phyloP scores from a whole-genome alignment of 2,797 vertebrate species.

The Melanotaenia maccullochi region DNA sequence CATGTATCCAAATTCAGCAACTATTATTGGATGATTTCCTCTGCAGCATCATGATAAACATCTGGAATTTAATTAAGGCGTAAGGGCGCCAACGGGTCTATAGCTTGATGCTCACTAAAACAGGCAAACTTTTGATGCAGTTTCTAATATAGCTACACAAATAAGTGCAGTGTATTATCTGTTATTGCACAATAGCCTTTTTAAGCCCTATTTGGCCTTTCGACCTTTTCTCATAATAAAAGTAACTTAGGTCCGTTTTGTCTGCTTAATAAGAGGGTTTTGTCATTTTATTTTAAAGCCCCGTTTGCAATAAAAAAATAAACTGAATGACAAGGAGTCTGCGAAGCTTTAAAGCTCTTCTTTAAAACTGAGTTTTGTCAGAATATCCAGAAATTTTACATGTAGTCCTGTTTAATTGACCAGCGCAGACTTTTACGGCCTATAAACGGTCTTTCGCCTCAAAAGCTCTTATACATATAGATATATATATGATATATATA shows the following conservation, averaged over 20 bases:
- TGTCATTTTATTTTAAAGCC: constrained; percentile 15
- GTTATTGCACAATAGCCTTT: not conserved
- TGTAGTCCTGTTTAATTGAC: constrained; percentile 1
- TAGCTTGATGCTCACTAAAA: constrained; percentile 14
- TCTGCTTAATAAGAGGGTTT: constrained; percentile 2
- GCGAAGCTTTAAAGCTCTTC: not conserved
- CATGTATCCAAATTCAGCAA: not conserved
- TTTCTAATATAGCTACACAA: not conserved
- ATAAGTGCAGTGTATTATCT: not conserved
- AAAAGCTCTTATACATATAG: not conserved
- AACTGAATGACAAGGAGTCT: not conserved
- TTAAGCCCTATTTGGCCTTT: constrained; percentile 1
- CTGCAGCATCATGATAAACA: constrained; percentile 45
- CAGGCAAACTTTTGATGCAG: not conserved
- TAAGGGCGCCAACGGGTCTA: constrained; percentile 30
- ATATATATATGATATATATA: no score
- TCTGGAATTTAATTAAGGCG: constrained; percentile 41
- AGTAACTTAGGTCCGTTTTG: not conserved
- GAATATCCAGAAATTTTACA: not conserved
- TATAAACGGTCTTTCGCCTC: constrained; percentile 2
- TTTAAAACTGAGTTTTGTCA: not conserved
- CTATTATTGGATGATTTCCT: constrained; percentile 48
- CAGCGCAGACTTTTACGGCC: constrained; percentile 3
- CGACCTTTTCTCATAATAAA: constrained; percentile 3
- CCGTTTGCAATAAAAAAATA: constrained; percentile 15